Conservation (phyloP, 2,888 invertebrate genomes). For the Brassicogethes aeneus region DNA sequence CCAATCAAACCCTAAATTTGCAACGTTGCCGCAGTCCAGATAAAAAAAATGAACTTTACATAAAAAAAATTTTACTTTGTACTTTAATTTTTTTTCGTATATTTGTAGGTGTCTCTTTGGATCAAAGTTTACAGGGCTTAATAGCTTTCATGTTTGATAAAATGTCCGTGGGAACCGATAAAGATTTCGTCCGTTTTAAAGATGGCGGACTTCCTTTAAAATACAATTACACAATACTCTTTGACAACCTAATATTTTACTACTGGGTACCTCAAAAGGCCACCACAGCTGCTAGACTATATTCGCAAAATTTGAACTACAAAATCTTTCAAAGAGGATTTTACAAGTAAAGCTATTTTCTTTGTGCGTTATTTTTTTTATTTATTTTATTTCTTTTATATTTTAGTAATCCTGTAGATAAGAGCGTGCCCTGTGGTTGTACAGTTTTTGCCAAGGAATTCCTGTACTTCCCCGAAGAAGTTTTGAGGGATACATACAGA, state of each 20-base stretch:
- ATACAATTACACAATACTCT: constrained; percentile 57
- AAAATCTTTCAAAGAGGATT: constrained; percentile 10
- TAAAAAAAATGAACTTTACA: too few species aligned
- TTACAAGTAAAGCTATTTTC: constrained; percentile 14
- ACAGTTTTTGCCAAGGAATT: constrained; percentile 66
- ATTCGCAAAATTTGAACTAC: constrained; percentile 49
- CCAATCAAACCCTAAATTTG: too few species aligned
- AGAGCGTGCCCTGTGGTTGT: constrained; percentile 58
- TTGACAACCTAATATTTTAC: constrained; percentile 73
- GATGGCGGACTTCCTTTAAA: constrained; percentile 59
- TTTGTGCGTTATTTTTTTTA: background rate
- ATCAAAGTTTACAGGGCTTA: constrained; percentile 71
- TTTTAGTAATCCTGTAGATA: constrained; percentile 48
- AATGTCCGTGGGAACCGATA: constrained; percentile 65
- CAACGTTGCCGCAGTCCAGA: too few species aligned
- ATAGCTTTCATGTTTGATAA: constrained; percentile 86
- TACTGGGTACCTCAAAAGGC: constrained; percentile 60
- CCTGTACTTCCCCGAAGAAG: constrained; percentile 47
- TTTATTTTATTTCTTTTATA: background rate
- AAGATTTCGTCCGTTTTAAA: constrained; percentile 36
- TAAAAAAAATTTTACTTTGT: too few species aligned
- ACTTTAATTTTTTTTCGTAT: too few species aligned
- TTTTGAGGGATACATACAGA: constrained; percentile 49
- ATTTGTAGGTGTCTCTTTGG: constrained; percentile 12
- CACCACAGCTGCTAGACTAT: constrained; percentile 62